phyloP scores from a whole-genome alignment of 2,113 vertebrate genomes.

The Lophius piscatorius region DNA sequence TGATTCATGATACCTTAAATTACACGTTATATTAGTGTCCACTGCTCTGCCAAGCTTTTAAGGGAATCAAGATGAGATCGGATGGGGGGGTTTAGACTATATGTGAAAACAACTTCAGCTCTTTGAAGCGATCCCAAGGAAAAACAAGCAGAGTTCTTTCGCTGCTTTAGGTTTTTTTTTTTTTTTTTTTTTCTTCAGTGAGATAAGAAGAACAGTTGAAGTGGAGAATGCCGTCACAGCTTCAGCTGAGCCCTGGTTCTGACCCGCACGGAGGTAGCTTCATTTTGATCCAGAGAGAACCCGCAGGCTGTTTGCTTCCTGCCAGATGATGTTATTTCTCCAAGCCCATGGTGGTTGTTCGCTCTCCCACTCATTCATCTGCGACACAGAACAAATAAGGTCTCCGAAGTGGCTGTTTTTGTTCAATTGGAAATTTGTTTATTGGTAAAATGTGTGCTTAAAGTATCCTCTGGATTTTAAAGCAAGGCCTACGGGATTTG shows the following conservation, averaged over 20 bases:
- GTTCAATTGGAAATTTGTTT: constrained; percentile 18
- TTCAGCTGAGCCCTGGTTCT: constrained; percentile 12
- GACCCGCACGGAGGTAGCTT: constrained; percentile 36
- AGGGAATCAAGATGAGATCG: constrained; percentile 53
- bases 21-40: constrained; percentile 60
- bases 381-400: constrained; percentile 25
- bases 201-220: constrained; percentile 61
- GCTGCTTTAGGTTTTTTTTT: constrained; percentile 8
- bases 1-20: constrained; percentile 62
- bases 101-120: constrained; percentile 56
- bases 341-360: constrained; percentile 12
- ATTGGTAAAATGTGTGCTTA: constrained; percentile 10
- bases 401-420: constrained; percentile 29
- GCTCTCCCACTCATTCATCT: constrained; percentile 32
- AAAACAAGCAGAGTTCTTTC: constrained; percentile 34
- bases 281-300: constrained; percentile 49
- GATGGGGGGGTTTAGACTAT: not conserved
- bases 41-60: constrained; percentile 46
- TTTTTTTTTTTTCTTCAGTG: constrained; percentile 22
- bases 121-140: constrained; percentile 60
- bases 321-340: constrained; percentile 60
- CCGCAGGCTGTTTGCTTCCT: constrained; percentile 33
- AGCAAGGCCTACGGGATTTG: constrained; percentile 6
- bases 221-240: constrained; percentile 38
- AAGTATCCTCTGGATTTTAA: constrained; percentile 3